Evolutionary conservation across 2,797 vertebrate species (phyloP).

Genomic region (Melanotaenia maccullochi): DNA sequence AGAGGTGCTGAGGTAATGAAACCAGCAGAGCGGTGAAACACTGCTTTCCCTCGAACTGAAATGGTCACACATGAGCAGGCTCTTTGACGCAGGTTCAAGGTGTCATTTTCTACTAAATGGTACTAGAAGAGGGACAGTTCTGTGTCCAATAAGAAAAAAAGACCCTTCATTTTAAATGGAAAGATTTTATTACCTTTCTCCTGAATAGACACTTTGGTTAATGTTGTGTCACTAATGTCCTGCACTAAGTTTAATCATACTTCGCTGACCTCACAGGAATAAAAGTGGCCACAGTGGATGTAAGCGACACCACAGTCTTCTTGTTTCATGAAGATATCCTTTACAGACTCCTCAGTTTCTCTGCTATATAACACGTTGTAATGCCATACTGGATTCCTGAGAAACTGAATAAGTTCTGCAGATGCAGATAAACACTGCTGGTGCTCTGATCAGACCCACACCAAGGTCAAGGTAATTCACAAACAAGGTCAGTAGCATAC

Average conservation of each 20-base stretch:
- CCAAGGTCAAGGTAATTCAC: slow-evolving; percentile 46
- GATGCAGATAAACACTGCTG: slow-evolving; percentile 17
- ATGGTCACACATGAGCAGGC: slow-evolving; percentile 49
- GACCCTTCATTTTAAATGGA: slow-evolving; percentile 18
- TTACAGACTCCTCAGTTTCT: slow-evolving; percentile 56
- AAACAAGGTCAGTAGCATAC: slow-evolving; percentile 7
- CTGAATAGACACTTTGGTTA: slow-evolving; percentile 33
- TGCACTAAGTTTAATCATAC: slow-evolving; percentile 59
- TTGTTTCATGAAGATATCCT: slow-evolving; percentile 68
- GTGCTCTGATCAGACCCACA: slow-evolving; percentile 29
- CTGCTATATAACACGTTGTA: slow-evolving; percentile 49
- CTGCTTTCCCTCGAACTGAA: slow-evolving; percentile 49
- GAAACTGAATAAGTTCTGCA: slow-evolving; percentile 61
- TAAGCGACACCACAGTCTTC: slow-evolving; percentile 69
- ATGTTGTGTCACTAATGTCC: slow-evolving; percentile 30
- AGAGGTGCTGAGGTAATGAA: slow-evolving; percentile 39
- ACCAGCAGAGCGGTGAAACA: slow-evolving; percentile 38
- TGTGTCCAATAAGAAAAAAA: slow-evolving; percentile 11
- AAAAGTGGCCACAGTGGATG: slow-evolving; percentile 39
- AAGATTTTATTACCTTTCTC: slow-evolving; percentile 32
- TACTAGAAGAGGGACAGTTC: slow-evolving; percentile 14
- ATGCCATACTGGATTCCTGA: slow-evolving; percentile 60
- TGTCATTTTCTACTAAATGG: slow-evolving; percentile 49
- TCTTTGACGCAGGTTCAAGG: slow-evolving; percentile 46
- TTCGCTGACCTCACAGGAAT: slow-evolving; percentile 49